Evolutionary conservation across 2,113 vertebrate species (phyloP).

Genomic region (Symphodus melops): DNA sequence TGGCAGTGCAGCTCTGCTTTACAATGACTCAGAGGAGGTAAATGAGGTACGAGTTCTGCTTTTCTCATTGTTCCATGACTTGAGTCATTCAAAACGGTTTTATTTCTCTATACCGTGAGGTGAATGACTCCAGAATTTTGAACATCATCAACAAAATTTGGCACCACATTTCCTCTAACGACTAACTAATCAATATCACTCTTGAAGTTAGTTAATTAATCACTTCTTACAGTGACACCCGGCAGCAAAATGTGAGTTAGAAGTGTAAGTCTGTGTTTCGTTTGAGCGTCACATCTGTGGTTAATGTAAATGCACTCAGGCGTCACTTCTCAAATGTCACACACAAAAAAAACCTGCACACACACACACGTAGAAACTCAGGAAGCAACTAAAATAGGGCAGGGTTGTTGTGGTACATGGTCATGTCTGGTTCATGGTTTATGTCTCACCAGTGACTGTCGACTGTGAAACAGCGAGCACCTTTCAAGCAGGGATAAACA

Average conservation of each 20-base stretch:
- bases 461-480: constrained; percentile 36
- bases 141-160: constrained; percentile 45
- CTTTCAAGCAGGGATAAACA: constrained; percentile 43
- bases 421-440: constrained; percentile 21
- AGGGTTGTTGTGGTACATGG: constrained; percentile 4
- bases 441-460: constrained; percentile 22
- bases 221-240: constrained; percentile 21
- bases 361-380: constrained; percentile 10
- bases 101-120: constrained; percentile 15
- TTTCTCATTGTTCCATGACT: constrained; percentile 15
- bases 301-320: neutral
- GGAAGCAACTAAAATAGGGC: neutral
- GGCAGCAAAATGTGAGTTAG: constrained; percentile 21
- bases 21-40: neutral
- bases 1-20: constrained; percentile 63
- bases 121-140: constrained; percentile 34
- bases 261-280: neutral
- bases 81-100: constrained; percentile 43
- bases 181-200: constrained; percentile 37
- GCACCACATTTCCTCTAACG: constrained; percentile 48
- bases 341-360: neutral
- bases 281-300: neutral
- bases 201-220: constrained; percentile 41
- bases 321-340: neutral
- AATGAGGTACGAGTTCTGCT: constrained; percentile 24